Evolutionary conservation across 2,888 invertebrate species (phyloP).

Genomic region (Microdon myrmicae): DNA sequence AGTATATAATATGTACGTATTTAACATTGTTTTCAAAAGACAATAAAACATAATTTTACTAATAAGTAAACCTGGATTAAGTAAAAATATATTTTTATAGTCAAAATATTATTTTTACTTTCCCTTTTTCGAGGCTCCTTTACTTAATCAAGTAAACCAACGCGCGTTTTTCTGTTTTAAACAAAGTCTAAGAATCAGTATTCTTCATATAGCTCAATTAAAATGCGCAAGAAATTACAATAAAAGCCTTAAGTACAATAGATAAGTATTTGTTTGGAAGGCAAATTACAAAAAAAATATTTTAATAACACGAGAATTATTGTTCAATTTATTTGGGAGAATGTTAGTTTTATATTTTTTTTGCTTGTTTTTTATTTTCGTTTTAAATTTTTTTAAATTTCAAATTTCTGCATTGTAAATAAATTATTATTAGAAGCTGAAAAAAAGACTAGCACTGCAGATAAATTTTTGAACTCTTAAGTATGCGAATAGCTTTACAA

Average conservation of each 20-base stretch:
- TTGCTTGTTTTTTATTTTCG: constrained; percentile 8
- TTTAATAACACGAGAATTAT: constrained; percentile 30
- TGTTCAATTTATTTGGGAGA: constrained; percentile 5
- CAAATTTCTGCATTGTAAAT: constrained; percentile 54
- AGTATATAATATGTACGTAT: too few relatives aligned
- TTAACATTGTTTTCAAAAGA: too few relatives aligned
- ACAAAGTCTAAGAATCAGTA: constrained; percentile 29
- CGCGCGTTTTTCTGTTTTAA: constrained; percentile 16
- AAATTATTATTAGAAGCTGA: constrained; percentile 56
- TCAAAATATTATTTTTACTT: too few relatives aligned
- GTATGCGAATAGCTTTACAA: constrained; percentile 72
- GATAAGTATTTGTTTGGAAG: constrained; percentile 27
- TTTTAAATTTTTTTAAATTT: constrained; percentile 47
- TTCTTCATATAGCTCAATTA: constrained; percentile 41
- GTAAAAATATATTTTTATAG: too few relatives aligned
- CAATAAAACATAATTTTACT: too few relatives aligned
- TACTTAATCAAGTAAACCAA: too few relatives aligned
- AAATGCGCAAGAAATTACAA: constrained; percentile 51
- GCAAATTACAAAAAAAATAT: constrained; percentile 17
- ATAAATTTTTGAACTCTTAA: background rate
- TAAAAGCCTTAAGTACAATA: constrained; percentile 44
- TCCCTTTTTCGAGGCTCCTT: too few relatives aligned
- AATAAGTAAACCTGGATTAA: too few relatives aligned
- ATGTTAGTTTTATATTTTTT: constrained; percentile 11
- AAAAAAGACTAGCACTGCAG: constrained; percentile 30